Conservation (phyloP, 2,113 vertebrate species). For the Nanorana parkeri region DNA sequence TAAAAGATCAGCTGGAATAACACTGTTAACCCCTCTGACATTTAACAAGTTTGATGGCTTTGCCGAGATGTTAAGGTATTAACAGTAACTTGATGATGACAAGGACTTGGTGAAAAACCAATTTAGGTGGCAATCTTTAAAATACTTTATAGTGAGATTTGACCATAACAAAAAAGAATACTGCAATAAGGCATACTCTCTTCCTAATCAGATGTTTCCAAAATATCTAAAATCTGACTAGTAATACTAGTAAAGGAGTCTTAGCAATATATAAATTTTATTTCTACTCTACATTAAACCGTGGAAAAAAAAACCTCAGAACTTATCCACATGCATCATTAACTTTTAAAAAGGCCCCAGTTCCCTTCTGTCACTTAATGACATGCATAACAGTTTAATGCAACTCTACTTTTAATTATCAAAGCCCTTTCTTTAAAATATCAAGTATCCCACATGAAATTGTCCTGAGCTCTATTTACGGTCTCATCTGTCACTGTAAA, state of each 20-base stretch:
- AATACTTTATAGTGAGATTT: neutral
- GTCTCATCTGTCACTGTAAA: constrained; percentile 94
- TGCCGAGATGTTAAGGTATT: constrained; percentile 22
- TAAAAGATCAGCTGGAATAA: constrained; percentile 70
- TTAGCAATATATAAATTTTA: constrained; percentile 1
- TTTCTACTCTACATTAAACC: constrained; percentile 4
- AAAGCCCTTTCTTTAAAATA: constrained; percentile 90
- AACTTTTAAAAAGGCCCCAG: constrained; percentile 78
- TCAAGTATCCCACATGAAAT: constrained; percentile 87
- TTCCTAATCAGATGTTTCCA: neutral
- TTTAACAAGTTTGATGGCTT: constrained; percentile 54
- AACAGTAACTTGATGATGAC: constrained; percentile 47
- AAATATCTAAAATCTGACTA: neutral
- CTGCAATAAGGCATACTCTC: neutral
- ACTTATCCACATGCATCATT: constrained; percentile 71
- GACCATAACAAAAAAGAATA: neutral
- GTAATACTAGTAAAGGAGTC: neutral
- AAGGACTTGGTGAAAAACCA: constrained; percentile 25
- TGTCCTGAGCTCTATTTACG: constrained; percentile 83
- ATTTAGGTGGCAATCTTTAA: neutral
- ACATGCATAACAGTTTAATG: constrained; percentile 84
- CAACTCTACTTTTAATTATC: constrained; percentile 90
- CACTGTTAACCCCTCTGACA: constrained; percentile 62
- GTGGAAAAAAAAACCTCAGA: constrained; percentile 10
- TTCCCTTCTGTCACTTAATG: constrained; percentile 83